phyloP scores from a whole-genome alignment of 2,797 vertebrate genomes.

The Melanotaenia trifasciata region DNA sequence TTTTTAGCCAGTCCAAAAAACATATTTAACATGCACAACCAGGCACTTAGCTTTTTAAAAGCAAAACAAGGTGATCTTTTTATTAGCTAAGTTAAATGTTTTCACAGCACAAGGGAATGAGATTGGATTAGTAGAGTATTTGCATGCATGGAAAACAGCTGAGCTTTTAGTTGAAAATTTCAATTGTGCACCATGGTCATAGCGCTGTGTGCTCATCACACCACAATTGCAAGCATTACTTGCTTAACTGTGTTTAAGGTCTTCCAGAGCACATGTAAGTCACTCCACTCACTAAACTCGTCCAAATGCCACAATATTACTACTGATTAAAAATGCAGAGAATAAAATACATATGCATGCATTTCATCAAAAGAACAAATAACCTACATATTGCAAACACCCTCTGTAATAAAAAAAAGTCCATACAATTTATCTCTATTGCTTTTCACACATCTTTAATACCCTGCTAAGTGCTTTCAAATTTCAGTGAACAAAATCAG shows the following conservation, averaged over 20 bases:
- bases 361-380: neutral
- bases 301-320: neutral
- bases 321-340: neutral
- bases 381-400: neutral
- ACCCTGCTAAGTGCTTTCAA: neutral
- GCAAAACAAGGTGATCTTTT: conserved; percentile 40
- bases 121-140: conserved; percentile 43
- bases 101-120: conserved; percentile 30
- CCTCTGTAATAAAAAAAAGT: neutral
- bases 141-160: conserved; percentile 38
- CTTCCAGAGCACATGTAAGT: conserved; percentile 28
- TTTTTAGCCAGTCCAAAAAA: conserved; percentile 27
- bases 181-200: neutral
- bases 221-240: conserved; percentile 8
- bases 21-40: conserved; percentile 28
- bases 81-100: conserved; percentile 32
- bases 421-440: neutral
- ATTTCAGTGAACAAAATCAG: neutral
- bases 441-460: neutral
- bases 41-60: conserved; percentile 21
- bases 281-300: neutral
- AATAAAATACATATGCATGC: neutral
- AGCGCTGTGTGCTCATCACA: conserved; percentile 14
- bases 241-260: neutral
- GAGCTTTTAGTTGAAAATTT: conserved; percentile 22